Conservation (phyloP, 2,113 vertebrate genomes). For the Pithys albifrons region DNA sequence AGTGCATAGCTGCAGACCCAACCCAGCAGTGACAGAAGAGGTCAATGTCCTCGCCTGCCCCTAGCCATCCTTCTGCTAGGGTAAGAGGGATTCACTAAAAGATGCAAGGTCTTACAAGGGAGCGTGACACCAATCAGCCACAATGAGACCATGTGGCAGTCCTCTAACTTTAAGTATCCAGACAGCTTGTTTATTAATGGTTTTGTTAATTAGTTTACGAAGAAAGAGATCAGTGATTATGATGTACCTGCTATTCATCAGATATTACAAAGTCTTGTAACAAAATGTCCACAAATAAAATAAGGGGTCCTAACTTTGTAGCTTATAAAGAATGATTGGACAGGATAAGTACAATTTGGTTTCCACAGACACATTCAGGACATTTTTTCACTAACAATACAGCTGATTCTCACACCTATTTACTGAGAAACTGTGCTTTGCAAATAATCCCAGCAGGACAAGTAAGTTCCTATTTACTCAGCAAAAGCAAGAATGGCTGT, state of each 20-base stretch:
- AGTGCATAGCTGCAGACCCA: neutral
- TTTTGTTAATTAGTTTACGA: neutral
- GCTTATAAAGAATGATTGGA: neutral
- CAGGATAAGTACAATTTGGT: neutral
- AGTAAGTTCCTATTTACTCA: neutral
- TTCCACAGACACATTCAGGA: neutral
- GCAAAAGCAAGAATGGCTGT: neutral
- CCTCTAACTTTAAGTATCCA: neutral
- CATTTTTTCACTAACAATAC: neutral
- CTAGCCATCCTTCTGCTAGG: neutral
- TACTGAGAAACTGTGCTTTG: neutral
- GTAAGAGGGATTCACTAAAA: neutral
- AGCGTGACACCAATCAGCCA: neutral
- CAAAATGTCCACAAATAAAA: neutral
- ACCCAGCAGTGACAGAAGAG: neutral
- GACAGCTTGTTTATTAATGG: neutral
- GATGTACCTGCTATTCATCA: neutral
- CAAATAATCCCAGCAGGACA: slow-evolving; percentile 13
- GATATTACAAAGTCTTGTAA: neutral
- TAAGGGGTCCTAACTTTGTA: neutral
- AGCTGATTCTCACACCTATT: neutral
- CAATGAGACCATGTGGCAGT: rapidly evolving
- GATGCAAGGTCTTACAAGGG: neutral
- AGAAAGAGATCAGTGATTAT: neutral
- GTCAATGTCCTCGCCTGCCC: neutral